A percentile compares a stretch with the other conserved stretches of the same genome.
Evolutionary conservation across 2,113 vertebrate species (phyloP).

Genomic region (Eptatretus burgeri): DNA sequence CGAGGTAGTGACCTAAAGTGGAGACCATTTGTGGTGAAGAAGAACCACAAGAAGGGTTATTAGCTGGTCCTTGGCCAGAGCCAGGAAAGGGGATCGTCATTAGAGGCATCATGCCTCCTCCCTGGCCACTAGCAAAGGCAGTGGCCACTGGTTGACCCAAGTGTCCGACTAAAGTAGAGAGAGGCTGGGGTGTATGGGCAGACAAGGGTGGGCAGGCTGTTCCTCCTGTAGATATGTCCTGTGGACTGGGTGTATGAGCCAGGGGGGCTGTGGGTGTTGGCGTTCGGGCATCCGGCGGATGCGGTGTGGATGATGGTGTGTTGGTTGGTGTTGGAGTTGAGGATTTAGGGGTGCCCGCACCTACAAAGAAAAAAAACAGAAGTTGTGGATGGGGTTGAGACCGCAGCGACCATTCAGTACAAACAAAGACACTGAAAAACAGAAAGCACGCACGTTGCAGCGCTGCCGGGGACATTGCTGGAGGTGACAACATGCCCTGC

Average conservation of each 20-base stretch:
- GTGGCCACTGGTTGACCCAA: background rate
- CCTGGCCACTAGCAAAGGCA: slow-evolving; percentile 10
- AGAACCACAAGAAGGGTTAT: no score
- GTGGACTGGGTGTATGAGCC: slow-evolving; percentile 33
- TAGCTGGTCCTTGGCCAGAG: no score
- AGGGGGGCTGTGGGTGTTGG: slow-evolving; percentile 38
- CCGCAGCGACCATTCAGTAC: no score
- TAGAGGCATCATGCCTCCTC: slow-evolving; percentile 58
- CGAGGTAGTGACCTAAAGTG: background rate
- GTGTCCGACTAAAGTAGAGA: slow-evolving; percentile 11
- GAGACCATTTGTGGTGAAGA: no score
- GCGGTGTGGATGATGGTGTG: slow-evolving; percentile 70
- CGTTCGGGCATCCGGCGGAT: slow-evolving; percentile 42
- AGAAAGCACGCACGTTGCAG: slow-evolving; percentile 48
- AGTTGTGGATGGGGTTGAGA: no score
- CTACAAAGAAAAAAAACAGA: slow-evolving; percentile 32
- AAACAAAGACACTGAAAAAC: no score
- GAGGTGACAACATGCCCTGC: slow-evolving; percentile 57
- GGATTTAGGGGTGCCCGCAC: slow-evolving; percentile 89
- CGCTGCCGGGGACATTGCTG: slow-evolving; percentile 58
- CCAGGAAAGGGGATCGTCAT: slow-evolving; percentile 30
- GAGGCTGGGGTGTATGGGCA: slow-evolving; percentile 66
- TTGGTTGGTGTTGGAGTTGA: slow-evolving; percentile 75
- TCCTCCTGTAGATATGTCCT: slow-evolving; percentile 34
- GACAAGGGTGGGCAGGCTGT: slow-evolving; percentile 45